A percentile compares a stretch with the other conserved stretches of the same genome.
phyloP scores from a whole-genome alignment of 2,113 vertebrate species.

The Bujurquina vittata region DNA sequence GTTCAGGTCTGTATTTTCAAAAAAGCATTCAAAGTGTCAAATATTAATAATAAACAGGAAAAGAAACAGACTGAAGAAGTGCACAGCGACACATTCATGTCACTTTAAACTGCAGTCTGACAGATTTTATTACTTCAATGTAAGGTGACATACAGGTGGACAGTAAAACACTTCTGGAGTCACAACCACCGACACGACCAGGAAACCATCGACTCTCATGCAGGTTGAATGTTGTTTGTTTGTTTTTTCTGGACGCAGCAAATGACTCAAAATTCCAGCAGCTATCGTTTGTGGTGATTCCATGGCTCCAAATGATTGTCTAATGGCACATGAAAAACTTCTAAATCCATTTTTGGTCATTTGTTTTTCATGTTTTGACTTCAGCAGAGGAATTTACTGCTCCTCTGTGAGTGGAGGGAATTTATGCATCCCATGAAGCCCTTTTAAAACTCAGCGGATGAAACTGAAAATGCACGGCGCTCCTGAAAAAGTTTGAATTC shows the following conservation, averaged over 20 bases:
- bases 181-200: neutral
- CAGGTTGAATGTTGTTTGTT: neutral
- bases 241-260: neutral
- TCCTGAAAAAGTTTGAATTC: neutral
- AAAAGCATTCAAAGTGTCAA: accelerated
- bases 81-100: accelerated
- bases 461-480: neutral
- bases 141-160: neutral
- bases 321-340: neutral
- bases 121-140: constrained; percentile 19
- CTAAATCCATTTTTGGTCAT: constrained; percentile 1
- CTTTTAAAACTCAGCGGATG: neutral
- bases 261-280: neutral
- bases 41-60: neutral
- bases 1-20: neutral
- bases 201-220: neutral
- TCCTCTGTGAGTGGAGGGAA: neutral
- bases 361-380: neutral
- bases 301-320: neutral
- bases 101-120: neutral
- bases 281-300: neutral
- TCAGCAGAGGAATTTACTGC: neutral
- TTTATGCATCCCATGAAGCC: neutral
- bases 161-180: constrained; percentile 3
- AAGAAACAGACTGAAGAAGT: neutral